Evolutionary conservation across 1,140 invertebrate species (phyloP).

Genomic region (Tribolium madens): DNA sequence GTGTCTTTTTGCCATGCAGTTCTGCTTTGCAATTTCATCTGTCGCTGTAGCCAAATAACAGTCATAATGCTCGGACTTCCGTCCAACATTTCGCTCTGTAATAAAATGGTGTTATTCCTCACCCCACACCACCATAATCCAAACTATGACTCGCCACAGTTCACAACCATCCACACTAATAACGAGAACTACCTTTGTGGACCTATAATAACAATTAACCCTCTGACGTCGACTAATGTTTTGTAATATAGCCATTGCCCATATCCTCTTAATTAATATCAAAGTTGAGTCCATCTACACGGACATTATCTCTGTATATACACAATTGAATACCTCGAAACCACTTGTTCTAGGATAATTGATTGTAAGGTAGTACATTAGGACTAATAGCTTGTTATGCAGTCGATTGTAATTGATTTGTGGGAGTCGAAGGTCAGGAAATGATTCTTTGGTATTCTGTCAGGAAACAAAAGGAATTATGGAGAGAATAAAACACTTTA

Average conservation of each 20-base stretch:
- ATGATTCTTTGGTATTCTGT: background rate
- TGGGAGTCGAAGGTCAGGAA: background rate
- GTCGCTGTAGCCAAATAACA: no score
- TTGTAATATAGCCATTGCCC: background rate
- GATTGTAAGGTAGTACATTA: background rate
- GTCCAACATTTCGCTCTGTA: no score
- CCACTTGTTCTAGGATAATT: background rate
- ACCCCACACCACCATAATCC: no score
- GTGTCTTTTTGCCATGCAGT: no score
- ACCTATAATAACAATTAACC: background rate
- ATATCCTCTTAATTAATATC: background rate
- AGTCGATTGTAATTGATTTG: constrained; percentile 10
- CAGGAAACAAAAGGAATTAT: background rate
- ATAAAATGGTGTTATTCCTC: no score
- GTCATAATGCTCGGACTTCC: no score
- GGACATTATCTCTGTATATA: background rate
- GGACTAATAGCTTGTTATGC: constrained; percentile 10
- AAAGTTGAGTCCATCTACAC: constrained; percentile 3
- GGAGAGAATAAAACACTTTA: constrained; percentile 23
- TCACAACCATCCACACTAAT: no score
- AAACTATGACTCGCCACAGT: no score
- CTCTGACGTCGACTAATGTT: constrained; percentile 5
- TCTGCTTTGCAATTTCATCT: no score
- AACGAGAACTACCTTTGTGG: no score
- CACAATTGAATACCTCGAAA: constrained; percentile 2